Evolutionary conservation across 2,797 vertebrate genomes (phyloP), one percentile per base, ranked within the genome.

Genomic region (Eulemur rubriventer): DNA sequence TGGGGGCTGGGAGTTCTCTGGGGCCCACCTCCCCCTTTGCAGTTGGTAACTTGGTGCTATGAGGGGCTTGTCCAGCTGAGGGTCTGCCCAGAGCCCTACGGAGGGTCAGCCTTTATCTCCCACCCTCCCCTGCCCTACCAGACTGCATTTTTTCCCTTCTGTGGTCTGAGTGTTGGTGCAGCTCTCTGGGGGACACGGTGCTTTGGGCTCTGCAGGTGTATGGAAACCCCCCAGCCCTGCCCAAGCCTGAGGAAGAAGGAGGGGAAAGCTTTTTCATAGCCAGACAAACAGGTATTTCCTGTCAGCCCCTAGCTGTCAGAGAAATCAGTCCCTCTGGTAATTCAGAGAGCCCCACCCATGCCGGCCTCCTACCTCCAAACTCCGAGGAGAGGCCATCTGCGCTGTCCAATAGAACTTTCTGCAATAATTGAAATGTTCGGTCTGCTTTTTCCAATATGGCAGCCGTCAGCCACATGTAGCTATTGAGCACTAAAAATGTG

Each of bases 211-310:
- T 50, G 89, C 93, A 94, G 87, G 86, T 97, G 95, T 94, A 38
- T 96, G 97, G 96, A 97, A 98, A 97, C 93, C 93, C 96, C 96
- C 96, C 72, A 91, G 94, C 94, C 87, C 84, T 94, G 91, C 94
- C 91, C 78, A 82, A 83, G 63, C 46, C 90, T 55, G 52, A 89
- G 96, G 95, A 95, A 82, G 52, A 46, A 69, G 91, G 76, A 96
- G 85, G 91, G 95, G 96, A 86, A 85, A 97, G 33, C 72, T 82
- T 96, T 94, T 48, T 97, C 78, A 70, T 14, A 85, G 91, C 92
- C 52, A 41, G 87, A 94, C 80, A 92, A 96, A 95, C 96, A 94
- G 92, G 94, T 97, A 97, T 97, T 97, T 98, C 96, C 96, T 97
- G 97, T 90, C 63, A 76, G 50, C 59, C 90, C 89, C 73, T 28